Conservation (phyloP, 2,888 invertebrate species). For the Chalcosyrphus nemorum region DNA sequence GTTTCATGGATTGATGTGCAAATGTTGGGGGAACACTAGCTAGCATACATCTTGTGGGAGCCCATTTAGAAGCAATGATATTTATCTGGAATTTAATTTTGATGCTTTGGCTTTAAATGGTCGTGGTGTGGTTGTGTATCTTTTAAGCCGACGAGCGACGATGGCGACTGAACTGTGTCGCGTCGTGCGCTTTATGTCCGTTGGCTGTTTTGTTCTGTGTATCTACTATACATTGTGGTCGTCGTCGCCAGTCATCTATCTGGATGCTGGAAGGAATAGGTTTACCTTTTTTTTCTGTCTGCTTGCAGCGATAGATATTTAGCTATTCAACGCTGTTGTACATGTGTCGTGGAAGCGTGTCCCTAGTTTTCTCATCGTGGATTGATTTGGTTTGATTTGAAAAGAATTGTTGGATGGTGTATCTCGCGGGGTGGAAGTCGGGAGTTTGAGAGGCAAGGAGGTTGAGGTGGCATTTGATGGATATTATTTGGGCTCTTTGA, state of each 20-base stretch:
- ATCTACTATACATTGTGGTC: conserved; percentile 19
- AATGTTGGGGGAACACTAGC: background rate
- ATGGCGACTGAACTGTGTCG: conserved; percentile 31
- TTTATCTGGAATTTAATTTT: conserved; percentile 72
- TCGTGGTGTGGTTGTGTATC: conserved; percentile 35
- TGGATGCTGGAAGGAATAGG: conserved; percentile 30
- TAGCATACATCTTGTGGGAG: conserved; percentile 63
- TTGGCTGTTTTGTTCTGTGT: conserved; percentile 41
- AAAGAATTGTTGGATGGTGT: too few relatives aligned
- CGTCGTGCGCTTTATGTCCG: conserved; percentile 71
- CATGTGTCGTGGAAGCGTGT: conserved; percentile 73
- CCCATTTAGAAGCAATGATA: conserved; percentile 67
- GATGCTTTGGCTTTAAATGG: conserved; percentile 68
- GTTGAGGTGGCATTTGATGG: background rate
- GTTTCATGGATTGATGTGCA: conserved; percentile 63
- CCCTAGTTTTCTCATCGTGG: conserved; percentile 69
- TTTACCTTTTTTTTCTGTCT: conserved; percentile 29
- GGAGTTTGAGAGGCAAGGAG: background rate
- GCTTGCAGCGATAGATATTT: conserved; percentile 70
- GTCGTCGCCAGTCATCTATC: conserved; percentile 62
- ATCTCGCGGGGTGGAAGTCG: too few relatives aligned
- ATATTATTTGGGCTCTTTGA: too few relatives aligned
- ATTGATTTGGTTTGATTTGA: conserved; percentile 70
- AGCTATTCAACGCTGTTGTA: conserved; percentile 73
- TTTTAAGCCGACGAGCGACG: conserved; percentile 6